These are phyloP conservation scores for Tribolium madens DNA, from an alignment of 1,140 invertebrate genomes.

Conservation along the genomic window DNA sequence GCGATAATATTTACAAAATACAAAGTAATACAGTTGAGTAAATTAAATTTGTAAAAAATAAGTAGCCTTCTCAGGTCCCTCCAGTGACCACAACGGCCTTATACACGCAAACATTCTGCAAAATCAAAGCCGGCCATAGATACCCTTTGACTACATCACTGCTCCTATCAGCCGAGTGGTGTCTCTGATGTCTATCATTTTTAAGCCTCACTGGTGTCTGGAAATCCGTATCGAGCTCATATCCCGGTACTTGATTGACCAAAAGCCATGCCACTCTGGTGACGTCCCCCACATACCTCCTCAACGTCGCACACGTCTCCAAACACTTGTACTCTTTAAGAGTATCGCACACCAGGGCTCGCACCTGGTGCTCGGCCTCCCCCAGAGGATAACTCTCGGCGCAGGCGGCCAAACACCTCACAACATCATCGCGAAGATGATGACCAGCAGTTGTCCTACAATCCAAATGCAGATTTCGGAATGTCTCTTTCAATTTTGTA, in stretches of 20 bases:
- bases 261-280: conserved; percentile 72
- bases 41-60: background rate
- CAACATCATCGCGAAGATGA: conserved; percentile 60
- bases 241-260: conserved; percentile 71
- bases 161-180: conserved; percentile 69
- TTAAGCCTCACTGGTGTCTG: conserved; percentile 70
- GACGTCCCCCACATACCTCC: conserved; percentile 70
- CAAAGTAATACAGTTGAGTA: background rate
- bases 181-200: conserved; percentile 71
- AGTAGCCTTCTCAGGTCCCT: conserved; percentile 48
- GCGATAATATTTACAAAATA: background rate
- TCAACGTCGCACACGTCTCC: conserved; percentile 68
- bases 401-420: conserved; percentile 66
- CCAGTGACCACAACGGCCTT: conserved; percentile 72
- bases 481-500: conserved; percentile 70
- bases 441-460: conserved; percentile 62
- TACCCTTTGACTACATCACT: conserved; percentile 74
- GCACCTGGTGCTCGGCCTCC: conserved; percentile 72
- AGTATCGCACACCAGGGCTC: conserved; percentile 64
- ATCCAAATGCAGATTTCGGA: conserved; percentile 68
- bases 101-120: conserved; percentile 71
- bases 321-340: conserved; percentile 74
- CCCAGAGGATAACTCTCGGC: conserved; percentile 71
- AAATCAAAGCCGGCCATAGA: conserved; percentile 74
- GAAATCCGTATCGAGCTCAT: conserved; percentile 74